These are phyloP conservation scores for Brachyhypopomus occidentalis DNA, from an alignment of 2,113 vertebrate species.

Conservation along the genomic window DNA sequence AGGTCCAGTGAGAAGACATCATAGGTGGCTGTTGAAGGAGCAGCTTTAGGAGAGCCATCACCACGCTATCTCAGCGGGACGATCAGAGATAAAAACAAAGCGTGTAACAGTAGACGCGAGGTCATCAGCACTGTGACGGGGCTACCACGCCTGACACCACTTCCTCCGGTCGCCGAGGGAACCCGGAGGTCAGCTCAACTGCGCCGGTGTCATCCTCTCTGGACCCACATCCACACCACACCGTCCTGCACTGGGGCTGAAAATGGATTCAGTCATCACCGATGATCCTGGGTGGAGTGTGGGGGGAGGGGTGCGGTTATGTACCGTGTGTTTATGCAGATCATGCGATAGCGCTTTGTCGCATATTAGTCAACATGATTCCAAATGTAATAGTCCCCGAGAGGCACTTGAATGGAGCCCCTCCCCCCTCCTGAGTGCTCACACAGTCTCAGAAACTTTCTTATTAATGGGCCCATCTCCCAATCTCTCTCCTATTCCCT, in stretches of 20 bases:
- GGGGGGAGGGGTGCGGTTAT: slow-evolving; percentile 27
- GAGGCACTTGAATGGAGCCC: slow-evolving; percentile 53
- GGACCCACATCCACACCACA: not conserved
- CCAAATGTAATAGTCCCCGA: slow-evolving; percentile 56
- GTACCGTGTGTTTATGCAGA: slow-evolving; percentile 51
- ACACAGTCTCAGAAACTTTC: slow-evolving; percentile 40
- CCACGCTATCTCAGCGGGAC: slow-evolving; percentile 63
- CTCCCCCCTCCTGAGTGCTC: slow-evolving; percentile 35
- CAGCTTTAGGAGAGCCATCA: slow-evolving; percentile 43
- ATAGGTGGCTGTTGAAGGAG: slow-evolving; percentile 49
- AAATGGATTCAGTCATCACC: not conserved
- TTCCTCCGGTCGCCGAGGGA: slow-evolving; percentile 39
- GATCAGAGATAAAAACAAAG: slow-evolving; percentile 66
- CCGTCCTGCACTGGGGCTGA: not conserved
- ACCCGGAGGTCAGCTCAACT: slow-evolving; percentile 14
- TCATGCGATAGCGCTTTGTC: slow-evolving; percentile 48
- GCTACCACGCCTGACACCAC: slow-evolving; percentile 29
- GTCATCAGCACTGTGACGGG: slow-evolving; percentile 62
- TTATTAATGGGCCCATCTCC: slow-evolving; percentile 46
- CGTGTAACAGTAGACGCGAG: slow-evolving; percentile 63
- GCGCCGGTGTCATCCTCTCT: slow-evolving; percentile 14
- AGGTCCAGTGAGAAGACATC: slow-evolving; percentile 36
- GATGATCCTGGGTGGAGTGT: not conserved
- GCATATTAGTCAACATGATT: slow-evolving; percentile 54
- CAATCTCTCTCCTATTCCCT: slow-evolving; percentile 43